A percentile compares a stretch with the other conserved stretches of the same genome.
Conservation (phyloP, 1,140 invertebrate species). For the Zaprionus taronus region DNA sequence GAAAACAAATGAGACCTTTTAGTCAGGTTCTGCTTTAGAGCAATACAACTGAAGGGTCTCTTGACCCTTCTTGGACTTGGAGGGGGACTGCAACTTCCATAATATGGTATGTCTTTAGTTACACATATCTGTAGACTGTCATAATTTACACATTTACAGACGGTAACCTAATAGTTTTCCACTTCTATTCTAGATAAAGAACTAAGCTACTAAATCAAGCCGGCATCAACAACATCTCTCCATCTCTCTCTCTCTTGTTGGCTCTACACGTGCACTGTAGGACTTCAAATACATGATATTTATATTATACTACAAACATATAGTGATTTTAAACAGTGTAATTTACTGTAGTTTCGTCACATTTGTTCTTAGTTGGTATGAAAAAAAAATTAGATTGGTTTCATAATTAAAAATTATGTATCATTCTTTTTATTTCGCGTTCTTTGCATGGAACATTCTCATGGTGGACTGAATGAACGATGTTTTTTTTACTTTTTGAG, state of each 20-base stretch:
- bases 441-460: conserved; percentile 42
- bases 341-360: conserved; percentile 30
- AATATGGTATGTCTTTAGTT: neutral
- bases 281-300: conserved; percentile 20
- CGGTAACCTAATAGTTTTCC: neutral
- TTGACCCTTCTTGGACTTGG: too few species aligned
- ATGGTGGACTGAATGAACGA: conserved; percentile 37
- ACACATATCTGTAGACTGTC: too few species aligned
- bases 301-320: conserved; percentile 5
- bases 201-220: neutral
- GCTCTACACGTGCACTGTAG: conserved; percentile 6
- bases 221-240: neutral
- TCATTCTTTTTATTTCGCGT: conserved; percentile 54
- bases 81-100: neutral
- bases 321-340: conserved; percentile 13
- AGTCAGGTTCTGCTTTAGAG: neutral
- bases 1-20: neutral
- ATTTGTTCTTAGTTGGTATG: conserved; percentile 20
- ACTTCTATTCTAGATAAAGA: neutral
- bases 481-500: neutral
- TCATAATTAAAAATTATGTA: conserved; percentile 52
- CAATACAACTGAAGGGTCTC: neutral
- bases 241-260: too few species aligned
- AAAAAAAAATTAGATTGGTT: conserved; percentile 33
- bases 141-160: neutral